These are phyloP conservation scores for Cheilinus undulatus DNA, from an alignment of 2,113 vertebrate species.

Conservation along the genomic window DNA sequence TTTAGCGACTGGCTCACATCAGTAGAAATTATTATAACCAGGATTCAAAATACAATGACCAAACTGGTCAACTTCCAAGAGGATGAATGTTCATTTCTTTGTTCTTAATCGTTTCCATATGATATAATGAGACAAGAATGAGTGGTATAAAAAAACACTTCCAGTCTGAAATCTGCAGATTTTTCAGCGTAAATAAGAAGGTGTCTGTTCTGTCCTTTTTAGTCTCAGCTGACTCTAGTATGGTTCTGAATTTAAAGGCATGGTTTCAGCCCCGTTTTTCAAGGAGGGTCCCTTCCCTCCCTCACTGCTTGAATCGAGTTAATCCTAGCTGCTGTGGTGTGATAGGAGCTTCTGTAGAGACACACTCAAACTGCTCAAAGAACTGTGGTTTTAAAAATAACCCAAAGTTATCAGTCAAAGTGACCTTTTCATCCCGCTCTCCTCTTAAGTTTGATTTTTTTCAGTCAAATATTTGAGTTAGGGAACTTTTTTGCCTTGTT, in stretches of 20 bases:
- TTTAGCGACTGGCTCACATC: too few species aligned
- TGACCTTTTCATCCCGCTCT: slow-evolving; percentile 24
- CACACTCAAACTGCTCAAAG: slow-evolving; percentile 9
- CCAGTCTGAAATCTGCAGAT: too few species aligned
- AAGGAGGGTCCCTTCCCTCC: neutral
- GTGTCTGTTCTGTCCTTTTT: too few species aligned
- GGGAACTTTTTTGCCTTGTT: neutral
- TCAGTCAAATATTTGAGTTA: neutral
- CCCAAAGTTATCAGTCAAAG: neutral
- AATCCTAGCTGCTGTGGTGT: slow-evolving; percentile 36
- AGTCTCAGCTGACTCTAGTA: neutral
- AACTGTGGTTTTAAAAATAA: slow-evolving; percentile 26
- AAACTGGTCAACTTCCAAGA: too few species aligned
- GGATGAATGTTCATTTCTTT: too few species aligned
- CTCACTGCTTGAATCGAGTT: slow-evolving; percentile 14
- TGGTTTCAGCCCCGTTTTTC: slow-evolving; percentile 1
- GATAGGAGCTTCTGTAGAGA: slow-evolving; percentile 37
- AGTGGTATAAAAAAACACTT: too few species aligned
- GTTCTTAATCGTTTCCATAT: too few species aligned
- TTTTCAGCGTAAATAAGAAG: too few species aligned
- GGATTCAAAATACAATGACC: too few species aligned
- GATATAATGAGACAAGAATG: too few species aligned
- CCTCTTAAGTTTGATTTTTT: neutral
- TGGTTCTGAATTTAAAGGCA: neutral
- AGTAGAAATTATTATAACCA: too few species aligned